Base-by-base conservation (phyloP, 2,797 vertebrate genomes). In the Emydoidea blandingii region DNA sequence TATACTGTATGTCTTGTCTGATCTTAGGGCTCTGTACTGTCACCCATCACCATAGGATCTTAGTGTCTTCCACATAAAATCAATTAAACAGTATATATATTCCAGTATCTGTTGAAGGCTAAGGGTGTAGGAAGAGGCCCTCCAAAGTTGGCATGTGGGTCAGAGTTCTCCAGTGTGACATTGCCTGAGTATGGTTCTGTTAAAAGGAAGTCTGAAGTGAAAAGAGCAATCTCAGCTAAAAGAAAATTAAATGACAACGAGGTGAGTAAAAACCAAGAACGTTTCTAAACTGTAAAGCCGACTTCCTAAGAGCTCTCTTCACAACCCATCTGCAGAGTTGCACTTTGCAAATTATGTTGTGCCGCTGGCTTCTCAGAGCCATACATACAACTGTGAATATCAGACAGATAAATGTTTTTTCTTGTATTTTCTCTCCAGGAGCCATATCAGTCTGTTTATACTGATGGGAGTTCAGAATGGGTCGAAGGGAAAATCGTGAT, bases 401-500 rank as follows among this genome's bases (percentile, higher is more conserved):
- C 72, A 47, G 57, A 0, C 0, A 47, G 7, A 14, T 65, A 84
- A 29, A 52, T 53, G 19, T 12, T 34, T 85, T 27, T 79, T 87
- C 90, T 23, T 79, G 50, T 83, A 44, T 2, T 80, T 82, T 92
- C 90, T 57, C 72, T 95, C 72, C 87, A 84, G 84, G 52, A 95
- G 85, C 44, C 49, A 87, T 85, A 88, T 47, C 83, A 65, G 6
- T 49, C 86, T 94, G 4, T 47, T 47, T 49, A 44, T 9, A 49
- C 14, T 49, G 94, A 88, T 56, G 78, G 52, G 37, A 95, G 34
- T 79, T 95, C 34, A n/a, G 56, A 89, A 95, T 53, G 54, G 25
- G 47, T 92, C 37, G 87, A 94, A 96, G 87, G 92, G 87, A 91
- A 93, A 94, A 87, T 76, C 57, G n/a, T 0, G 6, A 82, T 91